phyloP scores from a whole-genome alignment of 1,140 invertebrate genomes.

The Vollenhovia emeryi region DNA sequence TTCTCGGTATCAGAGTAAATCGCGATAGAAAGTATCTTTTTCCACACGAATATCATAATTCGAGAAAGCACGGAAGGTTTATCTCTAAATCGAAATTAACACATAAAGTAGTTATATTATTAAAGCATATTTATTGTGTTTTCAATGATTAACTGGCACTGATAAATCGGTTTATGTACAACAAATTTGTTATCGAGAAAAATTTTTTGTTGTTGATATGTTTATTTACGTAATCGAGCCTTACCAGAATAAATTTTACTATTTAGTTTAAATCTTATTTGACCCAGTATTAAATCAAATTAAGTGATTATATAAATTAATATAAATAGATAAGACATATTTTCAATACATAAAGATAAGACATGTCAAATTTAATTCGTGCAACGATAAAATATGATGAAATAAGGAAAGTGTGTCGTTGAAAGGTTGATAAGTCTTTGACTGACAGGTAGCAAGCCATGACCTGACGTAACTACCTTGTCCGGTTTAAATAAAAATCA shows the following conservation, averaged over 20 bases:
- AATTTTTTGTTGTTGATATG: neutral
- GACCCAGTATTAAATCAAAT: conserved; percentile 33
- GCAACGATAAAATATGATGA: conserved; percentile 23
- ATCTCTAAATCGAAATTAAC: neutral
- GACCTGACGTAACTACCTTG: conserved; percentile 79
- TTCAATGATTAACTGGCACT: neutral
- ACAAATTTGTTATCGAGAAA: neutral
- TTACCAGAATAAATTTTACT: conserved; percentile 6
- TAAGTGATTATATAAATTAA: conserved; percentile 31
- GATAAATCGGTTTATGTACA: neutral
- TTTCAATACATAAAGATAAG: conserved; percentile 33
- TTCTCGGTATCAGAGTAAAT: conserved; percentile 21
- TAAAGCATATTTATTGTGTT: conserved; percentile 17
- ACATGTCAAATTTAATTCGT: neutral
- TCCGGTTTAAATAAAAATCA: conserved; percentile 1
- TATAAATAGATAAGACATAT: conserved; percentile 41
- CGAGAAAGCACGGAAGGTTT: conserved; percentile 4
- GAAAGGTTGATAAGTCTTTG: conserved; percentile 7
- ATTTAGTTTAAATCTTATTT: conserved; percentile 12
- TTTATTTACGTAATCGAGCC: neutral
- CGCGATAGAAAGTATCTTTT: conserved; percentile 41
- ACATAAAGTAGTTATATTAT: neutral
- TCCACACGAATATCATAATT: conserved; percentile 6
- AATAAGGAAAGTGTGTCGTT: conserved; percentile 43
- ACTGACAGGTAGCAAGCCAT: conserved; percentile 68